Conservation (phyloP, 2,797 vertebrate genomes). For the Danio choprae region DNA sequence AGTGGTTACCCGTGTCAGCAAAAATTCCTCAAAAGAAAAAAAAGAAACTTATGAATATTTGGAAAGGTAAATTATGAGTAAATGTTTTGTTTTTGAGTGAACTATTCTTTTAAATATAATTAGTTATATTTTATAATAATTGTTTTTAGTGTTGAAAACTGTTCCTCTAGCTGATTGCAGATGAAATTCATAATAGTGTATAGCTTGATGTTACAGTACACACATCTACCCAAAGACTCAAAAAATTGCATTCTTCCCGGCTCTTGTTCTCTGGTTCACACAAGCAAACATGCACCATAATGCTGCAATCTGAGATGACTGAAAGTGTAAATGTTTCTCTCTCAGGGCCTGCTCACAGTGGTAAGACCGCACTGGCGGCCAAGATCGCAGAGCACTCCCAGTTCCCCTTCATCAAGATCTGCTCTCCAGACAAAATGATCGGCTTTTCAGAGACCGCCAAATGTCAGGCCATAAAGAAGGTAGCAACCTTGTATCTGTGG, state of each 20-base stretch:
- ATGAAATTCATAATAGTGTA: not conserved
- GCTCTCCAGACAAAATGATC: slow-evolving; percentile 98
- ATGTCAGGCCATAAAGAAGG: slow-evolving; percentile 98
- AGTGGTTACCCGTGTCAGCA: no score
- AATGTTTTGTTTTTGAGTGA: no score
- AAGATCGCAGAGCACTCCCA: slow-evolving; percentile 94
- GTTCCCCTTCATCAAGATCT: slow-evolving; percentile 98
- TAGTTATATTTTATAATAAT: not conserved
- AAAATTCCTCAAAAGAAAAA: no score
- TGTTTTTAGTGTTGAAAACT: not conserved
- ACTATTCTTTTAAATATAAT: not conserved
- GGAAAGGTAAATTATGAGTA: no score
- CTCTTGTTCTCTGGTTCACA: slow-evolving; percentile 10
- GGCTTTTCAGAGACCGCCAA: slow-evolving; percentile 95
- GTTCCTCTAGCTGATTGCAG: not conserved
- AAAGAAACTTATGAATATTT: no score
- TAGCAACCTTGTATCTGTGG: slow-evolving; percentile 54
- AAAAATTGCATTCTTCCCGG: not conserved
- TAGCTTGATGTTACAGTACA: not conserved
- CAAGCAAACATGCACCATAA: slow-evolving; percentile 18
- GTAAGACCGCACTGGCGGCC: slow-evolving; percentile 92
- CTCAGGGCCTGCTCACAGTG: slow-evolving; percentile 93
- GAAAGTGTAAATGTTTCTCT: slow-evolving; percentile 19
- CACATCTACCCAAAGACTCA: not conserved
- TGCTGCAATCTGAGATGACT: slow-evolving; percentile 37